phyloP scores from a whole-genome alignment of 2,797 vertebrate species.

The Hoplostethus atlanticus region DNA sequence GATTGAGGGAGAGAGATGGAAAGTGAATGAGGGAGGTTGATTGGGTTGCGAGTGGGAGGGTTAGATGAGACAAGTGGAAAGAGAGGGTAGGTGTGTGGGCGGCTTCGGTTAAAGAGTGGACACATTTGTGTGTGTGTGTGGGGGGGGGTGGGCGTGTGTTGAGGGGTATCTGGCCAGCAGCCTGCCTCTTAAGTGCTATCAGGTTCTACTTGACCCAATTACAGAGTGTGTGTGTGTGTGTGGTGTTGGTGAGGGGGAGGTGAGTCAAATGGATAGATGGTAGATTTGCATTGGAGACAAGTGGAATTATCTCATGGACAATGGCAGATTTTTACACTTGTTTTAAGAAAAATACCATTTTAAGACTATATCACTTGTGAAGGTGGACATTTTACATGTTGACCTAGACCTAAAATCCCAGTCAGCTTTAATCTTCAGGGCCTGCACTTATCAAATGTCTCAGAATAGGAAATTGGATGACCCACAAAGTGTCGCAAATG shows the following conservation, averaged over 20 bases:
- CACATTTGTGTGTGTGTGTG: neutral
- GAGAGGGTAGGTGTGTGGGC: conserved; percentile 31
- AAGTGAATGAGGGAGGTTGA: conserved; percentile 13
- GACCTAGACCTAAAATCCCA: too few relatives aligned
- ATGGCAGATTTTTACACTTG: too few relatives aligned
- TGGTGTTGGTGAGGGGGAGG: neutral
- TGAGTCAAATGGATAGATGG: neutral
- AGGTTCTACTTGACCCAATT: conserved; percentile 37
- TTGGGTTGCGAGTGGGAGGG: conserved; percentile 34
- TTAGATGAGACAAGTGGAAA: conserved; percentile 16
- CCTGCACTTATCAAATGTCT: too few relatives aligned
- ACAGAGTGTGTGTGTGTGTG: too few relatives aligned
- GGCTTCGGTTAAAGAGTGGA: neutral
- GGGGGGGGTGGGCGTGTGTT: neutral
- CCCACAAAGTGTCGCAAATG: too few relatives aligned
- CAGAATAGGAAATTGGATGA: too few relatives aligned
- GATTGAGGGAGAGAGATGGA: neutral
- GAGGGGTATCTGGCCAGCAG: conserved; percentile 19
- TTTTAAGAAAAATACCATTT: too few relatives aligned
- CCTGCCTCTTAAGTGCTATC: conserved; percentile 28
- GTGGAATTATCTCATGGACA: too few relatives aligned
- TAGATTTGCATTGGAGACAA: neutral
- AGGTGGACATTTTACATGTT: too few relatives aligned
- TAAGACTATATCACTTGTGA: too few relatives aligned
- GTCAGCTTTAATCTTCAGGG: too few relatives aligned